Percentiles rank a stretch among this genome's conserved stretches.
Conservation (phyloP, 2,888 invertebrate genomes). For the Lasioglossum vierecki region DNA sequence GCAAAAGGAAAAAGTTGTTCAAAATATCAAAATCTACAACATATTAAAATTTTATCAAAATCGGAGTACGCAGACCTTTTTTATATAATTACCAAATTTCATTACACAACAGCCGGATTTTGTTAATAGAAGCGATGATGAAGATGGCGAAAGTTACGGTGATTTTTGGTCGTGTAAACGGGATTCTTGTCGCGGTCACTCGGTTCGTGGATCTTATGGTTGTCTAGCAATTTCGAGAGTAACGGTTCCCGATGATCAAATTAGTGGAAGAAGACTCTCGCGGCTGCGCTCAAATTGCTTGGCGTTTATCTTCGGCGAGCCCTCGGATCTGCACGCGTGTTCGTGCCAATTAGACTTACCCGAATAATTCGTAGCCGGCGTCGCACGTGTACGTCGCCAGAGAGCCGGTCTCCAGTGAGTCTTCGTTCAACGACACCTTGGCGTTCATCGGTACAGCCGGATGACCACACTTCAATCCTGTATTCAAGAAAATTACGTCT, state of each 20-base stretch:
- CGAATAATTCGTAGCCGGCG: conserved; percentile 95
- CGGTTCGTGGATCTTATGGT: neutral
- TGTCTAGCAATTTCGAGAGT: conserved; percentile 5
- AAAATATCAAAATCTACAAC: no score
- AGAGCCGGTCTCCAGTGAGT: conserved; percentile 86
- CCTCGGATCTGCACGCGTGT: neutral
- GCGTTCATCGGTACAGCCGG: conserved; percentile 95
- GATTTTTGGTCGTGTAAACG: neutral
- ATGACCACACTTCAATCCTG: conserved; percentile 89
- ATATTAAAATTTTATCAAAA: no score
- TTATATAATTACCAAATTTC: no score
- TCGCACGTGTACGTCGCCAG: conserved; percentile 93
- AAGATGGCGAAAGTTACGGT: neutral
- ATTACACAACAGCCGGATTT: neutral
- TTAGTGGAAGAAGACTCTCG: neutral
- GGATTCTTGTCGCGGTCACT: neutral
- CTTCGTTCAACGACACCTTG: conserved; percentile 87
- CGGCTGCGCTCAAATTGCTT: neutral
- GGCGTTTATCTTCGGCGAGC: neutral
- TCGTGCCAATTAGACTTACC: conserved; percentile 82
- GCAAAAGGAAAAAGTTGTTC: no score
- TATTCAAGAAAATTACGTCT: conserved; percentile 66
- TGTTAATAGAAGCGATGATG: neutral
- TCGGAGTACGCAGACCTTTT: no score
- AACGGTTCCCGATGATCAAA: conserved; percentile 15